These are phyloP conservation scores for Microcebus griseorufus DNA, from an alignment of 2,113 vertebrate genomes.

Conservation along the genomic window DNA sequence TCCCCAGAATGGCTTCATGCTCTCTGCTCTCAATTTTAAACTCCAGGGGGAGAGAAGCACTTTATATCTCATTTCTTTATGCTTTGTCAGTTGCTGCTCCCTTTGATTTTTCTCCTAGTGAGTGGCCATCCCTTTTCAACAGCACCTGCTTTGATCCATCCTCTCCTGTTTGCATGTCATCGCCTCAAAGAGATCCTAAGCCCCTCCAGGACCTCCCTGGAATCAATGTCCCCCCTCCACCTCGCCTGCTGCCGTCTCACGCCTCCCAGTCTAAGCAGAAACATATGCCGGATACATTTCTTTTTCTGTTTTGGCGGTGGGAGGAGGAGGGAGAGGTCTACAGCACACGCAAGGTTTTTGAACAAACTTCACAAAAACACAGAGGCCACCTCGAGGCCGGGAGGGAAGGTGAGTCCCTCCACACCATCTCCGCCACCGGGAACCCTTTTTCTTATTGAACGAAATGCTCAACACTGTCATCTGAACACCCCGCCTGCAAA, in stretches of 20 bases:
- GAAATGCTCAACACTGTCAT: background rate
- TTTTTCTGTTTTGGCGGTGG: background rate
- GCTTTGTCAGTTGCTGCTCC: background rate
- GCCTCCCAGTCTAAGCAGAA: background rate
- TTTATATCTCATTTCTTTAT: background rate
- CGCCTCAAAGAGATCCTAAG: background rate
- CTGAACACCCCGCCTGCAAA: background rate
- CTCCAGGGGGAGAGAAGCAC: background rate
- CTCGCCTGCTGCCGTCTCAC: background rate
- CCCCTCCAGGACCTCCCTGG: background rate
- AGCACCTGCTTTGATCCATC: background rate
- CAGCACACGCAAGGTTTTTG: background rate
- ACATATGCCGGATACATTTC: background rate
- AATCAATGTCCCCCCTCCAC: background rate
- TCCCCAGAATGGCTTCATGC: background rate
- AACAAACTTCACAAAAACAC: background rate
- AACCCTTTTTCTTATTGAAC: background rate
- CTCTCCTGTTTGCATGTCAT: background rate
- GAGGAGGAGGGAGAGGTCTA: background rate
- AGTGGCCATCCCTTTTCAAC: background rate
- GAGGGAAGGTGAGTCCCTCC: background rate
- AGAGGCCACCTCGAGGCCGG: background rate
- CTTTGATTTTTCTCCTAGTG: background rate
- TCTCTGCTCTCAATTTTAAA: background rate
- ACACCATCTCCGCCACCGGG: too few relatives aligned